Conservation (phyloP, 2,888 invertebrate genomes). For the Dicroscelio sp. region DNA sequence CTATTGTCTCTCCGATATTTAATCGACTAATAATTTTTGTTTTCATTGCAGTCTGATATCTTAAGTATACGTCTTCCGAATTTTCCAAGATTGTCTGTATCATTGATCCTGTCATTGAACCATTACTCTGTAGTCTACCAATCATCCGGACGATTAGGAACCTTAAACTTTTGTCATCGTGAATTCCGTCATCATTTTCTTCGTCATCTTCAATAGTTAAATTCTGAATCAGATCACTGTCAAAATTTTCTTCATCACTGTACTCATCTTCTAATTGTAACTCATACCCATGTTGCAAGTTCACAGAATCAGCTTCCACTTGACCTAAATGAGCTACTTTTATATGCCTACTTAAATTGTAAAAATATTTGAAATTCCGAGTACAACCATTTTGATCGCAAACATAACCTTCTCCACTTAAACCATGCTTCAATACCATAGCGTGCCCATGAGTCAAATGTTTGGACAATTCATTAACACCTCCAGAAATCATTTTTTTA, state of each 20-base stretch:
- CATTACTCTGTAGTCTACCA: conserved; percentile 51
- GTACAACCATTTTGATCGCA: conserved; percentile 52
- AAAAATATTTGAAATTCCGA: conserved; percentile 25
- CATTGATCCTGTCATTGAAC: conserved; percentile 55
- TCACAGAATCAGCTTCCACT: too few relatives aligned
- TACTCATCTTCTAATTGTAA: too few relatives aligned
- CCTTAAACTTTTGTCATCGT: neutral
- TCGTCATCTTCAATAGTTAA: neutral
- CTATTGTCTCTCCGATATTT: neutral
- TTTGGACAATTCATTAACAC: neutral
- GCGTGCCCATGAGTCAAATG: neutral
- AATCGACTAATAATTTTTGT: conserved; percentile 1
- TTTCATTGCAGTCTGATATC: neutral
- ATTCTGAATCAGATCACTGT: too few relatives aligned
- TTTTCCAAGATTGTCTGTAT: neutral
- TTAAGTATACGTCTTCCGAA: neutral
- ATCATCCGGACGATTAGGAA: neutral
- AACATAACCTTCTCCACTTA: conserved; percentile 28
- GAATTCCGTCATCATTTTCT: neutral
- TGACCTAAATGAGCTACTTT: neutral
- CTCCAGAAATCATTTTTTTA: neutral
- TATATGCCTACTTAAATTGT: conserved; percentile 46
- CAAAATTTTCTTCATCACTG: too few relatives aligned
- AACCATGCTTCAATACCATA: neutral
- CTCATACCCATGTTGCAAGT: too few relatives aligned